Percentiles rank a stretch among this genome's conserved stretches.
Evolutionary conservation across 2,113 vertebrate genomes (phyloP).

Genomic region (Nesoenas mayeri): DNA sequence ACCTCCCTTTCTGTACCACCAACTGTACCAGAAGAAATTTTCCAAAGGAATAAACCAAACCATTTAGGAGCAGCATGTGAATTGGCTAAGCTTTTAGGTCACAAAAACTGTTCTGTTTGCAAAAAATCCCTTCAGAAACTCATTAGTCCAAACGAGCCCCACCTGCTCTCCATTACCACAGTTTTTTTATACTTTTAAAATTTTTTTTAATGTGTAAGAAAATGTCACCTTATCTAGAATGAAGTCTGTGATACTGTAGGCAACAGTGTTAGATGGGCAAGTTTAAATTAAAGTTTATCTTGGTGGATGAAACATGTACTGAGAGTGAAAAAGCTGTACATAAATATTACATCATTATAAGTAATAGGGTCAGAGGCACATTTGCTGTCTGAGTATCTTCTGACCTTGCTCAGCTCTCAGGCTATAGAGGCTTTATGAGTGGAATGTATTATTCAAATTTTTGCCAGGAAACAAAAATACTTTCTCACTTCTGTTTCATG

Average conservation of each 20-base stretch:
- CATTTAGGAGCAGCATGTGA: conserved; percentile 41
- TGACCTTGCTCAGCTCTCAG: neutral
- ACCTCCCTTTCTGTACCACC: neutral
- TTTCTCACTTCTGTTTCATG: neutral
- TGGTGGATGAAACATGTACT: neutral
- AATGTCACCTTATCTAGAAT: neutral
- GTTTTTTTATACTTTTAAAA: neutral
- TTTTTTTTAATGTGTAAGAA: neutral
- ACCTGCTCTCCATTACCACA: neutral
- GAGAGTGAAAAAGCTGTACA: neutral
- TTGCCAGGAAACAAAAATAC: neutral
- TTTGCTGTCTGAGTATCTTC: neutral
- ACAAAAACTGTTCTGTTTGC: conserved; percentile 4
- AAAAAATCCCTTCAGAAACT: neutral
- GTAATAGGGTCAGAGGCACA: neutral
- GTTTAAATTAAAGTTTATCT: neutral
- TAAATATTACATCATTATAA: neutral
- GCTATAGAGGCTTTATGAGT: neutral
- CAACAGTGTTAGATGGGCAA: neutral
- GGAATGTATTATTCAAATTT: neutral
- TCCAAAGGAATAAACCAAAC: conserved; percentile 2
- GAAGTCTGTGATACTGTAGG: neutral
- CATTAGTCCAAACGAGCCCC: conserved; percentile 42
- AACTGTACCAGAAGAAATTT: neutral
- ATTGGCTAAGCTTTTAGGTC: neutral